Base-by-base conservation (phyloP, 1,140 invertebrate genomes). In the Globodera ellingtonae region DNA sequence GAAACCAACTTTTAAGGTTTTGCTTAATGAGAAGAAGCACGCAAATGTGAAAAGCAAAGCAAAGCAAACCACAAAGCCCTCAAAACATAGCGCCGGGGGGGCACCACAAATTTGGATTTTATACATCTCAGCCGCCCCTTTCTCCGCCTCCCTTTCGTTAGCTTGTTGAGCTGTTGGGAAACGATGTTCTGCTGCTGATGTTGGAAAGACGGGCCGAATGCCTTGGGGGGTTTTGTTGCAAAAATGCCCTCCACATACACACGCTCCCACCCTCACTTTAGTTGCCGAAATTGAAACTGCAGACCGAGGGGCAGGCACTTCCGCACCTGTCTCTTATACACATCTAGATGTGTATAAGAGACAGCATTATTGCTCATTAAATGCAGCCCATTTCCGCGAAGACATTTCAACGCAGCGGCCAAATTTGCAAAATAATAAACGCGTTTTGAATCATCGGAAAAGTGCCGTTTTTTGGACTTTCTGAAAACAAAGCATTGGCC, bases 341-440 rank as follows among this genome's bases (percentile, higher is more conserved):
- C n/a, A n/a, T n/a, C n/a, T n/a, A n/a, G n/a, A n/a, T n/a, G n/a
- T n/a, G n/a, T n/a, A n/a, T n/a, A n/a, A n/a, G n/a, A n/a, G n/a
- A n/a, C n/a, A n/a, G n/a, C 93, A 91, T 99, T 98, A 89, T 99
- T 98, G 91, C 98, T 98, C 59, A 99, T 96, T 88, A 99, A 91
- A 92, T 99, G 98, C 85, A 99, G 84, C 88, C 95, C 93, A 92
- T 96, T 97, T 88, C 93, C 94, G 88, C 95, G 94, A 83, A 98
- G 92, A 92, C 97, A 98, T 87, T 94, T 93, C 75, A 99, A 91
- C 21, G 96, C 96, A 75, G 95, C 98, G 89, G 97, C 96, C 81
- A 95, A 94, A 91, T 98, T 99, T 89, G 95, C 97, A 74, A 98
- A 92, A 91, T 97, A 97, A 91, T 99, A 96, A 62, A 96, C 95